Base-by-base conservation (phyloP, 2,888 invertebrate genomes). In the Macrophya annulata region DNA sequence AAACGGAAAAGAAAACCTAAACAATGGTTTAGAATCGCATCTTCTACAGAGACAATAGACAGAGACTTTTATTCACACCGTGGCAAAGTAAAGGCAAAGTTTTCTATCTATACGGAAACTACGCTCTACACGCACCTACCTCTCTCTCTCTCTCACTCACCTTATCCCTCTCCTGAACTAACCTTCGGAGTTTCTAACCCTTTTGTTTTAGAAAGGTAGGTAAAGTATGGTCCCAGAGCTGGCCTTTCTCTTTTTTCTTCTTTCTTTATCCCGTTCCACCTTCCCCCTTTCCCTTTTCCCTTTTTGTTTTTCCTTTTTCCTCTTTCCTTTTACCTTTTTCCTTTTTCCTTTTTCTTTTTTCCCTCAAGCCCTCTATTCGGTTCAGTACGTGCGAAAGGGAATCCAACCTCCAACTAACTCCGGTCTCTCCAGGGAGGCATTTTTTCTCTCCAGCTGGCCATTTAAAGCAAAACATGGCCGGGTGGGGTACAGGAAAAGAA, bases 361-460 rank as follows among this genome's bases (percentile, higher is more conserved):
- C 51, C 76, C 68, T 55, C 51, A 45, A 62, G 51, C 48, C 84
- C 84, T 77, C 59, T 77, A 81, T 48, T 79, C 83, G 84, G 74
- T 79, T 86, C 86, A 59, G 85, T 84, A 87, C 86, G 85, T 86
- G 87, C 86, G 85, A 86, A 88, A 88, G 86, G 86, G 76, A 82
- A 88, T 86, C 85, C 85, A 59, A 85, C 86, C 87, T 88, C 85
- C 85, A 86, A 84, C 86, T 86, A 85, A 86, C 86, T 88, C 85
- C 81, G 83, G 81, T 62, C 87, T 86, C 87, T 84, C 84, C 77
- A 72, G 51, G 79, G 59, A 43, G 79, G 72, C 84, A 85, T 77
- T 65, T 83, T 86, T 86, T 85, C 74, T 62, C 84, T 43, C 86
- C 45, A 76, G 76, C 84, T 81, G 55, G 79, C 86, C 86, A 86